A percentile compares a stretch with the other conserved stretches of the same genome.
phyloP scores from a whole-genome alignment of 2,888 invertebrate species.

The Teleogryllus oceanicus region DNA sequence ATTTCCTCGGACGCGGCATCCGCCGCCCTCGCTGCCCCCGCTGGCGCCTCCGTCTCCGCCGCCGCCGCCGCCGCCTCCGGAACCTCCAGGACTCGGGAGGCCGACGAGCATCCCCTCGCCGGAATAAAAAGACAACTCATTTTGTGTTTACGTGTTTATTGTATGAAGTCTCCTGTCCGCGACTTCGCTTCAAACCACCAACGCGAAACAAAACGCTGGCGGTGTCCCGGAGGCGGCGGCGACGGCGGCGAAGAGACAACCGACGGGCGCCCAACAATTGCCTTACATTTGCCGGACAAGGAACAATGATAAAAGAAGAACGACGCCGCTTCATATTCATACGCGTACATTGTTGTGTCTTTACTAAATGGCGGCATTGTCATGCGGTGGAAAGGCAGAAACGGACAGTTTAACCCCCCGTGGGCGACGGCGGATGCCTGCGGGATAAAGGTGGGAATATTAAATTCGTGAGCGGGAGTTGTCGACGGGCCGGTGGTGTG shows the following conservation, averaged over 20 bases:
- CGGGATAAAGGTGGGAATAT: too few species aligned
- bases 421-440: too few species aligned
- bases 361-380: conserved; percentile 3
- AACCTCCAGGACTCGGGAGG: too few species aligned
- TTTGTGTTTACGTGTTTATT: conserved; percentile 9
- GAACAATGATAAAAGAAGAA: conserved; percentile 18
- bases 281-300: background rate
- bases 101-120: background rate
- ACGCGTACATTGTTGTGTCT: background rate
- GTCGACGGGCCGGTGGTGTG: too few species aligned
- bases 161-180: conserved; percentile 18
- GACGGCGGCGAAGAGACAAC: background rate
- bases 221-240: too few species aligned
- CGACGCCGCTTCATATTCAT: background rate
- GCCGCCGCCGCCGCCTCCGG: too few species aligned
- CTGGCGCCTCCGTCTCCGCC: too few species aligned
- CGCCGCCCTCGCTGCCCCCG: too few species aligned
- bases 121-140: background rate
- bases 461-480: too few species aligned
- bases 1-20: too few species aligned
- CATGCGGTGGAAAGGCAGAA: background rate
- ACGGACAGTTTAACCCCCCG: background rate
- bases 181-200: background rate
- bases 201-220: background rate
- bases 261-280: background rate